These are phyloP conservation scores for Coranthus polyacanthus DNA, from an alignment of 2,797 vertebrate genomes.

Conservation along the genomic window DNA sequence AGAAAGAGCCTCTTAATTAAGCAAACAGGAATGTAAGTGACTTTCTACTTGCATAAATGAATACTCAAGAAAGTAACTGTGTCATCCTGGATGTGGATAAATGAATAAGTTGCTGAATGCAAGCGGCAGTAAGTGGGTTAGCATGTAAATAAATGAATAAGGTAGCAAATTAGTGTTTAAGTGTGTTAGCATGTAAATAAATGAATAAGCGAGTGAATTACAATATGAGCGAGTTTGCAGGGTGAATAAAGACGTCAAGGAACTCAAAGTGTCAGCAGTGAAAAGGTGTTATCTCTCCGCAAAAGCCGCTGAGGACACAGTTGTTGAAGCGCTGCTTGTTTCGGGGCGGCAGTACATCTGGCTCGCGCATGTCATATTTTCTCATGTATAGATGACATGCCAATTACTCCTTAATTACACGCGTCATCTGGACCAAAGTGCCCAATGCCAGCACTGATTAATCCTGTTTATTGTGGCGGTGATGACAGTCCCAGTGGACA, in stretches of 20 bases:
- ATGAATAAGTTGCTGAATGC: constrained; percentile 78
- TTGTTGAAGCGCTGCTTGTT: constrained; percentile 52
- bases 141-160: constrained; percentile 87
- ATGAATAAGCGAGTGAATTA: constrained; percentile 74
- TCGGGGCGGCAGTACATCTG: constrained; percentile 69
- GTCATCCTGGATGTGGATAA: constrained; percentile 83
- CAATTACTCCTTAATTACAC: constrained; percentile 89
- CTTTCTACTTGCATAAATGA: constrained; percentile 81
- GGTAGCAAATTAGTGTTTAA: constrained; percentile 82
- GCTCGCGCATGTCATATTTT: constrained; percentile 82
- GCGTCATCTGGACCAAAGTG: constrained; percentile 88
- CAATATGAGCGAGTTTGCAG: constrained; percentile 52
- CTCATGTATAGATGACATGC: constrained; percentile 88
- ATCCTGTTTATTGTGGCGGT: constrained; percentile 85
- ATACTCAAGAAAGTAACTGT: constrained; percentile 74
- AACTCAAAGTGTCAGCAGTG: constrained; percentile 61
- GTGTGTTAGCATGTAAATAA: constrained; percentile 86
- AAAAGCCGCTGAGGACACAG: constrained; percentile 63
- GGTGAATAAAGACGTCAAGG: constrained; percentile 63
- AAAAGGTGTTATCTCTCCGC: constrained; percentile 61
- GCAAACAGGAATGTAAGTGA: constrained; percentile 73
- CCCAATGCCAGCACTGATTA: constrained; percentile 84
- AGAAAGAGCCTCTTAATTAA: constrained; percentile 77
- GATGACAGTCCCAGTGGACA: constrained; percentile 80
- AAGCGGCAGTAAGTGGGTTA: constrained; percentile 84